Evolutionary conservation across 2,797 vertebrate species (phyloP), one percentile per base, ranked within the genome.

Genomic region (Lacerta bilineata): DNA sequence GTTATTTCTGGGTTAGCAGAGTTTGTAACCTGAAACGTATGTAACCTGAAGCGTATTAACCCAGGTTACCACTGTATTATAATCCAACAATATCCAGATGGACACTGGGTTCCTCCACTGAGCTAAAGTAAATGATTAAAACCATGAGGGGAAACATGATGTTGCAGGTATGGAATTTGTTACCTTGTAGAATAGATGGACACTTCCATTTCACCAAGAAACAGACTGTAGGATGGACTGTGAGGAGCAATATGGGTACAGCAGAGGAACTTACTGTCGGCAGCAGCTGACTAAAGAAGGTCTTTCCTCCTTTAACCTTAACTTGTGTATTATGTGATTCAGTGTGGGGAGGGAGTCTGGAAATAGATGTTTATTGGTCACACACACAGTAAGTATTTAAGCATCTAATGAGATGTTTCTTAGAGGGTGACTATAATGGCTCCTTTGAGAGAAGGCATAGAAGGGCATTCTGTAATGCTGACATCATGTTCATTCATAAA

Each of bases 381-480:
- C 59, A 88, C 17, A 86, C 85, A 94, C 91, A 91, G 71, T 81
- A 91, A 77, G 64, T 33, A 46, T 80, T 94, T 91, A 94, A 84
- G 11, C 71, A 84, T 69, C 68, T 69, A 93, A 89, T 88, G 75
- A 91, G 82, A 91, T 85, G 79, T 92, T 92, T 89, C 50, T 90
- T 91, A 83, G 81, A 78, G 72, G 61, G 86, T 87, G 82, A 74
- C 69, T 8, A 0, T 78, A 90, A 86, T 3, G 85, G 74, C 41
- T 91, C 55, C 50, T 93, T 83, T 68, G 88, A 91, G 69, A 85
- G 84, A 83, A 36, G 87, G 85, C 50, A 23, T 15, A 85, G 41
- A 87, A 93, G 33, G 83, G 33, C 36, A 55, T 92, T 93, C 41
- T 92, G n/a, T 68, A 64, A 71, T 79, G 50, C 66, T 92, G 85